Base-by-base conservation (phyloP, 2,888 invertebrate genomes). In the Zygaena filipendulae region DNA sequence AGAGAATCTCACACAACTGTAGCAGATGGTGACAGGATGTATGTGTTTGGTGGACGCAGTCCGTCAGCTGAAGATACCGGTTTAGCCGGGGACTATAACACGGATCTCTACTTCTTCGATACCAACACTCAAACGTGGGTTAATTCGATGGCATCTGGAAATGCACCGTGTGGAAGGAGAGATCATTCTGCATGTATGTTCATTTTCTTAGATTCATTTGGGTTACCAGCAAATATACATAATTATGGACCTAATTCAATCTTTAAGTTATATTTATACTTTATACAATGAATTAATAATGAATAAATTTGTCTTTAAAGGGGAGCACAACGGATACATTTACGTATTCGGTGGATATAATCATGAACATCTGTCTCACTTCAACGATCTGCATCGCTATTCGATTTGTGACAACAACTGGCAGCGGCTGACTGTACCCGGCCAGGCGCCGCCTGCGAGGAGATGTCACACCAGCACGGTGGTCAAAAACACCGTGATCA, bases 271-370 rank as follows among this genome's bases (percentile, higher is more conserved):
- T n/a, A n/a, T n/a, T n/a, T n/a, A n/a, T n/a, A n/a, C n/a, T n/a
- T n/a, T n/a, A n/a, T n/a, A n/a, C n/a, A n/a, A n/a, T n/a, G n/a
- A n/a, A n/a, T n/a, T n/a, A n/a, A n/a, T n/a, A n/a, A n/a, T n/a
- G n/a, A n/a, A n/a, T n/a, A n/a, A n/a, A 12, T 13, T 9, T 3
- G 27, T 4, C 35, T n/a, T 84, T 85, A 32, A 66, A 92, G 92
- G 92, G 85, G 74, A 87, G 2, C 84, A 90, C 56, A 82, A 87
- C 40, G 84, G 83, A 10, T 80, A 84, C 45, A 84, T 95, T 71
- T 94, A 90, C 57, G 86, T 95, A 36, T 94, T 95, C 69, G 95
- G 95, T 21, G 95, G 95, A 13, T 95, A 87, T 56, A 92, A 93
- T 63, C 90, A 91, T 4, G 69, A 86, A 10, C 55, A 77, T 27